Evolutionary conservation across 2,797 vertebrate species (phyloP), one percentile per base, ranked within the genome.

Genomic region (Peromyscus attwateri): DNA sequence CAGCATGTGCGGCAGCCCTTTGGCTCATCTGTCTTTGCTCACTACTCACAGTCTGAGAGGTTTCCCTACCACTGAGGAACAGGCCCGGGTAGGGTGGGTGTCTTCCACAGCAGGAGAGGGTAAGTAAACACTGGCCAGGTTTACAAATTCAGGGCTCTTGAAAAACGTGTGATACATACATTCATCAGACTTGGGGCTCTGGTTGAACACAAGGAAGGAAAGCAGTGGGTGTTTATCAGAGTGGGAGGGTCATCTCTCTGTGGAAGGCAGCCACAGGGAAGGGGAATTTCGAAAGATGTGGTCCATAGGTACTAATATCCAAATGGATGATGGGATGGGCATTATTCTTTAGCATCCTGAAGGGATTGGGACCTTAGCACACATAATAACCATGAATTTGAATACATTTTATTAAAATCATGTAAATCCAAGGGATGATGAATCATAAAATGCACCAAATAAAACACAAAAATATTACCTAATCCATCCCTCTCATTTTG

Each of bases 11-110:
- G 0, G 91, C 88, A 79, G 96, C 76, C 70, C n/a, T 23, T 4
- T 0, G 9, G 34, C 43, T 49, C 0, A 1, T 92, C 97, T 97
- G 96, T 90, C 96, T 97, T 94, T 97, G 93, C 96, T 98, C 96
- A 95, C 89, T 52, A 7, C 6, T 92, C 94, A 62, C 77, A 12
- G 31, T 34, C 57, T 34, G 19, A 2, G 64, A 84, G 80, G 40
- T 79, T 89, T 14, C 80, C 71, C 40, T 76, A 37, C 9, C 29
- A 40, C 27, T 37, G 10, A 64, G 16, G 71, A 76, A 34, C 76
- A 84, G 55, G 27, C 62, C 46, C 23, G 10, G 0, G 43, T 21
- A 66, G 1, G 4, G 46, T 46, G 60, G 4, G 46, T 46, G 60
- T 91, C 95, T 29, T 37, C 82, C 34, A 66, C 71, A 43, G 81